phyloP scores from a whole-genome alignment of 2,888 invertebrate genomes.

The Dioctria linearis region DNA sequence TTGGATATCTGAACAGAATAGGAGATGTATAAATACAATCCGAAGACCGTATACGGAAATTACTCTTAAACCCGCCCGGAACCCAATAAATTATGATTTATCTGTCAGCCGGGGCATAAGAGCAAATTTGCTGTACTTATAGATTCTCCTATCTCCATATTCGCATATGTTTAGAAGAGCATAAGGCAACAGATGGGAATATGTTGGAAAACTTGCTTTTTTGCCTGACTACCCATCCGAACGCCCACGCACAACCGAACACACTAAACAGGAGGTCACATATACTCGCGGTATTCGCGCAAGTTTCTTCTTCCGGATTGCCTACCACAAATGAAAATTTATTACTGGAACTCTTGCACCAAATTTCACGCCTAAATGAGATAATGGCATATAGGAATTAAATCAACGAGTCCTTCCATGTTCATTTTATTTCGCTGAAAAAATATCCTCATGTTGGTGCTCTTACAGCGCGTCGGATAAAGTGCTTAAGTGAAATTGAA shows the following conservation, averaged over 20 bases:
- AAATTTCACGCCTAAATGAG: slow-evolving; percentile 56
- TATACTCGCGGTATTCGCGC: neutral
- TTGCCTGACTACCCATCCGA: neutral
- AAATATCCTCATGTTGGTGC: slow-evolving; percentile 1
- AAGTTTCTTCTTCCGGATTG: slow-evolving; percentile 36
- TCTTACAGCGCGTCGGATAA: slow-evolving; percentile 5
- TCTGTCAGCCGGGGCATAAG: slow-evolving; percentile 15
- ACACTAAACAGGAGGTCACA: too few relatives aligned
- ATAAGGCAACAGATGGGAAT: slow-evolving; percentile 42
- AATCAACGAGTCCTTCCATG: slow-evolving; percentile 44
- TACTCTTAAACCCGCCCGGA: slow-evolving; percentile 37
- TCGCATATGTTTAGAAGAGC: neutral
- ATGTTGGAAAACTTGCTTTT: neutral
- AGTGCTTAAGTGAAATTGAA: slow-evolving; percentile 15
- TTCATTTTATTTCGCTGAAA: neutral
- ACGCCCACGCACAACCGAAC: neutral
- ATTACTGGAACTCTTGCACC: slow-evolving; percentile 53
- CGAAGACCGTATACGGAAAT: slow-evolving; percentile 28
- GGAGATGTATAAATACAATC: neutral
- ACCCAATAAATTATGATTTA: slow-evolving; percentile 52
- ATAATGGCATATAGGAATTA: slow-evolving; percentile 56
- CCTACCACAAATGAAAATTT: slow-evolving; percentile 51
- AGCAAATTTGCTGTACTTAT: slow-evolving; percentile 29
- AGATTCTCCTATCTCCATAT: slow-evolving; percentile 3
- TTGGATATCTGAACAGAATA: neutral